Base-by-base conservation (phyloP, 2,888 invertebrate genomes). In the Sphaerophoria taeniata region DNA sequence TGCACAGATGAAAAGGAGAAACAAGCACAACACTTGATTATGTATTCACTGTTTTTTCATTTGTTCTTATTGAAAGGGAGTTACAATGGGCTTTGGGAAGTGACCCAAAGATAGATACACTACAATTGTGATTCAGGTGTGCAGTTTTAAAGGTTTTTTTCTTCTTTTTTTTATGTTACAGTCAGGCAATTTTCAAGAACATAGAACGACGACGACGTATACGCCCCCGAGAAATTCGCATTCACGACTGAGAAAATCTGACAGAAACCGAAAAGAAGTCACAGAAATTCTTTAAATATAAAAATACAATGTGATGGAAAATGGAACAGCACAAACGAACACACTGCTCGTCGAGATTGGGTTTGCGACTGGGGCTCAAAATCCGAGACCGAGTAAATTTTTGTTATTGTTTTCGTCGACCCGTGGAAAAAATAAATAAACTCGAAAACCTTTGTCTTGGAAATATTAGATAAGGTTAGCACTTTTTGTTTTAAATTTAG, bases 181-280 rank as follows among this genome's bases (percentile, higher is more conserved):
- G 61, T 14, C 47, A 55, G 55, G 3, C 16, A 51, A 74, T 16
- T 33, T 36, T 11, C 43, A n/a, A 39, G 34, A 71, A 56, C 63
- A 49, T 51, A 60, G 51, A 39, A 55, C 76, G 69, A 74, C 76
- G 69, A 74, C 24, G 24, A 24, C 84, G 67, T 79, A 79, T 69
- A 80, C 84, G 79, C 80, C 84, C 79, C 75, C 84, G 71, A 71
- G 43, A 58, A 73, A 72, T 73, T 67, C 45, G 58, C 31, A 65
- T 34, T 51, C 58, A 65, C 77, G 63, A 55, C 67, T 67, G 53
- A 43, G 12, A 9, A 31, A 3, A 49, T 9, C 12, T 12, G 4
- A 49, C 6, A 43, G 16, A 12, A 39, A 58, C 16, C 49, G 14
- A 7, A 51, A 51, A 24, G 14, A 34, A 56, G 56, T 36, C 34